A percentile compares a stretch with the other conserved stretches of the same genome.
phyloP scores from a whole-genome alignment of 1,140 invertebrate species.

The Ostrea denselamellosa region DNA sequence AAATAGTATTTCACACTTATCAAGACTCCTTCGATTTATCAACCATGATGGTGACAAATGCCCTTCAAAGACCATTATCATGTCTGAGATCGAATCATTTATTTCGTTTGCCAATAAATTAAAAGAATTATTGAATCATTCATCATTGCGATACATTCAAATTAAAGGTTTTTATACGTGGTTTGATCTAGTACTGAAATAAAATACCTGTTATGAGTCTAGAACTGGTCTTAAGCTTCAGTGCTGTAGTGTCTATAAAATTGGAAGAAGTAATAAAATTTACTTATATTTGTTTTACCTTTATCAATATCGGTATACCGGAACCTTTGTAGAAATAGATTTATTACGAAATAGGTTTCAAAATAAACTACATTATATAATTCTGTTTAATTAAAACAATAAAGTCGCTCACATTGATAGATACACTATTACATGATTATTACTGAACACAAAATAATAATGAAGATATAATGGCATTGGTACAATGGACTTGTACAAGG shows the following conservation, averaged over 20 bases:
- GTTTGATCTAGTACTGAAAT: not conserved
- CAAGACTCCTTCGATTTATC: not conserved
- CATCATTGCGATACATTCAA: constrained; percentile 8
- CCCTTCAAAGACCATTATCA: not conserved
- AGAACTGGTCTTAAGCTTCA: too few relatives aligned
- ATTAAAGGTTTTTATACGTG: not conserved
- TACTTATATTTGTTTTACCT: too few relatives aligned
- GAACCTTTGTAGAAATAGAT: too few relatives aligned
- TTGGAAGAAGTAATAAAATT: too few relatives aligned
- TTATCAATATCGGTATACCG: too few relatives aligned
- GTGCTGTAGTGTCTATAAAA: too few relatives aligned
- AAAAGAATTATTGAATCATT: constrained; percentile 2
- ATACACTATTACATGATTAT: not conserved
- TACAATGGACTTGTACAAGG: not conserved
- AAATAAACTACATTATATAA: too few relatives aligned
- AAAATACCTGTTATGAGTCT: too few relatives aligned
- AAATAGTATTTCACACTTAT: not conserved
- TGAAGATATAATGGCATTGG: not conserved
- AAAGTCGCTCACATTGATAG: too few relatives aligned
- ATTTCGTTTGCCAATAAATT: constrained; percentile 20
- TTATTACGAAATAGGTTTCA: too few relatives aligned
- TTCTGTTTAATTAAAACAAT: too few relatives aligned
- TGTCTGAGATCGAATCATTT: not conserved
- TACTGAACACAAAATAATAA: constrained; percentile 30
- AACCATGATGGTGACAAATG: not conserved